A percentile compares a stretch with the other conserved stretches of the same genome.
phyloP scores from a whole-genome alignment of 2,113 vertebrate genomes.

The Pipa parva region DNA sequence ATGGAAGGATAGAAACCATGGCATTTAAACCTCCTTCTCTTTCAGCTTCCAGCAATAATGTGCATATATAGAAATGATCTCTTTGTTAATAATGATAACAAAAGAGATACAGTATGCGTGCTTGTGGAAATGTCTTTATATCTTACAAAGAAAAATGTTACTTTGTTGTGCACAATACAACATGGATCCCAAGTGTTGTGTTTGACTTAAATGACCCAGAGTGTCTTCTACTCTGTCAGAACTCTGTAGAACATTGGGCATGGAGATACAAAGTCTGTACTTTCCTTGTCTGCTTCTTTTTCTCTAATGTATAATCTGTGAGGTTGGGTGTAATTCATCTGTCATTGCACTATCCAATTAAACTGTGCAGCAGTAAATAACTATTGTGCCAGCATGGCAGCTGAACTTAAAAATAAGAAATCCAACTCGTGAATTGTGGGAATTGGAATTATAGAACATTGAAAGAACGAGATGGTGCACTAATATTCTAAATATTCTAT shows the following conservation, averaged over 20 bases:
- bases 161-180: neutral
- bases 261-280: constrained; percentile 23
- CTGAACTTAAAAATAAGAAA: constrained; percentile 28
- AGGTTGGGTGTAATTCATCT: constrained; percentile 21
- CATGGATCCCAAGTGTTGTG: neutral
- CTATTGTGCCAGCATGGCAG: constrained; percentile 26
- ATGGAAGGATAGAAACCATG: too few species aligned
- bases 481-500: too few species aligned
- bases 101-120: too few species aligned
- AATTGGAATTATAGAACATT: neutral
- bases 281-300: constrained; percentile 29
- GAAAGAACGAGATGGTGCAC: too few species aligned
- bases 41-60: too few species aligned
- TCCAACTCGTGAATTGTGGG: neutral
- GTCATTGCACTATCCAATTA: constrained; percentile 34
- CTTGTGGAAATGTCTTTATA: too few species aligned
- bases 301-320: constrained; percentile 34
- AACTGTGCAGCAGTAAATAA: constrained; percentile 25
- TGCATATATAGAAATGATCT: too few species aligned
- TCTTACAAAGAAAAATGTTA: too few species aligned
- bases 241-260: constrained; percentile 3
- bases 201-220: constrained; percentile 3
- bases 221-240: neutral
- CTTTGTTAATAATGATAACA: too few species aligned
- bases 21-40: too few species aligned